Evolutionary conservation across 64 coral and sea anemone species (phyloP).

Genomic region (Trachythela sp.): DNA sequence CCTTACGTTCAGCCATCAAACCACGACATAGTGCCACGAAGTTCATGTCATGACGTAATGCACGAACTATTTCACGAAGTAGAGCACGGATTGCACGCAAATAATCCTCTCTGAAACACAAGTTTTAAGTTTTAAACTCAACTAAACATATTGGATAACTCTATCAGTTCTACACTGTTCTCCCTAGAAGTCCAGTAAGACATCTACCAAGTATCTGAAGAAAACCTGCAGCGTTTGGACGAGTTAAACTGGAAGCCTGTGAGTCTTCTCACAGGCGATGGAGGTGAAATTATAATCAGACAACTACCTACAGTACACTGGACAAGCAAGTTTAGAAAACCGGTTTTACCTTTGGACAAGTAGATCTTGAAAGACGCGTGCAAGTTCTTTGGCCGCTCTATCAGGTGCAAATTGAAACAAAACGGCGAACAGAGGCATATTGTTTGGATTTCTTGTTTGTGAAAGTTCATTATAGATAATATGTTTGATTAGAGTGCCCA

Average conservation of each 20-base stretch:
- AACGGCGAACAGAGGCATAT: constrained; percentile 70
- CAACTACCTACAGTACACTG: too few relatives aligned
- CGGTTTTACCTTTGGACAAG: constrained; percentile 73
- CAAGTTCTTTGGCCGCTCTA: constrained; percentile 72
- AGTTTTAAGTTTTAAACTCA: background rate
- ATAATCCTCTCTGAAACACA: constrained; percentile 70
- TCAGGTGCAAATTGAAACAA: constrained; percentile 79
- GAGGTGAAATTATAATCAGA: too few relatives aligned
- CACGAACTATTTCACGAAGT: constrained; percentile 78
- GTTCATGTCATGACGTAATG: constrained; percentile 76
- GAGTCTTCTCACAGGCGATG: too few relatives aligned
- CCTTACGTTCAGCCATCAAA: constrained; percentile 90
- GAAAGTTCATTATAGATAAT: constrained; percentile 98
- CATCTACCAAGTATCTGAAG: too few relatives aligned
- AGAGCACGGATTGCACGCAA: constrained; percentile 78
- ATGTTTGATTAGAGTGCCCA: constrained; percentile 80
- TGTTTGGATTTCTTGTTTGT: constrained; percentile 83
- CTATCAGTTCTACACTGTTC: too few relatives aligned
- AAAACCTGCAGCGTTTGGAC: too few relatives aligned
- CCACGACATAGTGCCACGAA: constrained; percentile 89
- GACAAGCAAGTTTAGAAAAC: too few relatives aligned
- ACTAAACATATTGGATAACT: too few relatives aligned
- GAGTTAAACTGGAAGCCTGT: too few relatives aligned
- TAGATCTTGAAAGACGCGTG: constrained; percentile 93
- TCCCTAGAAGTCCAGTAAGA: too few relatives aligned